phyloP scores from a whole-genome alignment of 2,797 vertebrate species.

The Champsocephalus esox region DNA sequence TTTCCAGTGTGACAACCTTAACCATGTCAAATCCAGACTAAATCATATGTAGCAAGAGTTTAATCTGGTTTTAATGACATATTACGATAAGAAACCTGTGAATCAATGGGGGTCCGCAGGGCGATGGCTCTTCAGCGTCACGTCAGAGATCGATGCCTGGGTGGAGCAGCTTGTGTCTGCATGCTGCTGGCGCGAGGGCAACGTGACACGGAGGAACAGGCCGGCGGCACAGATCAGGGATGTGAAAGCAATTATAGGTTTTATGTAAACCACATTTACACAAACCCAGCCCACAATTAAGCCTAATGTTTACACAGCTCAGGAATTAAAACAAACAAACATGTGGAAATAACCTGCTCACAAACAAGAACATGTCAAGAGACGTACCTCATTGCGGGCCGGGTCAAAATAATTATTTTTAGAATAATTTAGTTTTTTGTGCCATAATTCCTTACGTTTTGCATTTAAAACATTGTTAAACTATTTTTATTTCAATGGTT shows the following conservation, averaged over 20 bases:
- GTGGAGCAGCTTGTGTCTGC: constrained; percentile 25
- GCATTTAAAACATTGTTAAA: too few relatives aligned
- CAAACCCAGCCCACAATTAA: constrained; percentile 19
- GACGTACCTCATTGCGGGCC: too few relatives aligned
- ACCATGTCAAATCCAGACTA: constrained; percentile 8
- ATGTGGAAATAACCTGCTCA: background rate
- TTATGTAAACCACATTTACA: constrained; percentile 43
- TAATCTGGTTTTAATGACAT: background rate
- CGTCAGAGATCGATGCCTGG: constrained; percentile 49
- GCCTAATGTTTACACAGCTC: constrained; percentile 3
- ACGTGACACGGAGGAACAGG: constrained; percentile 45
- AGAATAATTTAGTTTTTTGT: too few relatives aligned
- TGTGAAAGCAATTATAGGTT: constrained; percentile 55
- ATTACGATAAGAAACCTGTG: constrained; percentile 2
- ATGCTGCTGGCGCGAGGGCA: constrained; percentile 44
- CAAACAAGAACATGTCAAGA: background rate
- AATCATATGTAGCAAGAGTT: background rate
- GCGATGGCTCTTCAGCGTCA: constrained; percentile 17
- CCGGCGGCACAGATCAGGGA: constrained; percentile 28
- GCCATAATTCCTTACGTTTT: too few relatives aligned
- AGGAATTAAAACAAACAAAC: constrained; percentile 1
- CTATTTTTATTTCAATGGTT: too few relatives aligned
- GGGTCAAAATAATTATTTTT: too few relatives aligned
- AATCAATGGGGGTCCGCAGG: constrained; percentile 5
- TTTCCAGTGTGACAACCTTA: constrained; percentile 11